Percentiles rank a stretch among this genome's conserved stretches.
Evolutionary conservation across 2,888 invertebrate genomes (phyloP).

Genomic region (Pocota personata): DNA sequence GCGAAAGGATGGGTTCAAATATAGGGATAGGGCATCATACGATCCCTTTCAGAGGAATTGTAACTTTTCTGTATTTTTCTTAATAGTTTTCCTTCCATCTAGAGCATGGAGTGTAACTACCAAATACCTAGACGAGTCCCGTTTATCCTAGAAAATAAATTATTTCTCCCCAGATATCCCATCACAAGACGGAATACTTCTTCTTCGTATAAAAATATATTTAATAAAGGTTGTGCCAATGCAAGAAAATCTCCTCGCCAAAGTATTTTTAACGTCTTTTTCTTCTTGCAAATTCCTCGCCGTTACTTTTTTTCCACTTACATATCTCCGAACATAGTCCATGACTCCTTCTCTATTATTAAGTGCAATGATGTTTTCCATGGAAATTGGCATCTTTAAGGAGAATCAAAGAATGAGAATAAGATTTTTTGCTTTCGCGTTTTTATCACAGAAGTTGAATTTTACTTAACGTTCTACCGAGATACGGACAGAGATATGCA

Average conservation of each 20-base stretch:
- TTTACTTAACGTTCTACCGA: constrained; percentile 7
- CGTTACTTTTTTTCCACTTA: too few species aligned
- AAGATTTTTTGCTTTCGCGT: constrained; percentile 10
- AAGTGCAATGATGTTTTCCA: constrained; percentile 29
- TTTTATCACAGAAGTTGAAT: background rate
- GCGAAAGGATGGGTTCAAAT: too few species aligned
- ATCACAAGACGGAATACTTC: background rate
- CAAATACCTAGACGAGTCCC: too few species aligned
- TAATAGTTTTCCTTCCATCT: background rate
- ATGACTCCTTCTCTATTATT: background rate
- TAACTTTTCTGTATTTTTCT: background rate
- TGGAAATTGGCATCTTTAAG: constrained; percentile 34
- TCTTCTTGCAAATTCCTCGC: too few species aligned
- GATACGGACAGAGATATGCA: background rate
- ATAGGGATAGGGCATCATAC: background rate
- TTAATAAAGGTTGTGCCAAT: constrained; percentile 39
- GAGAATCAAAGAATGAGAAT: background rate
- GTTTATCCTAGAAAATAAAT: constrained; percentile 24
- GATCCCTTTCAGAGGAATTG: too few species aligned
- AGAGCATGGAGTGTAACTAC: too few species aligned
- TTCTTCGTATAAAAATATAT: background rate
- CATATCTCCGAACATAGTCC: constrained; percentile 4
- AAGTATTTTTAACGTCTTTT: background rate
- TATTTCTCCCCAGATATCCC: constrained; percentile 12
- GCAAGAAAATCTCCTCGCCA: background rate